phyloP scores from a whole-genome alignment of 2,888 invertebrate species.

The Saturnia pavonia region DNA sequence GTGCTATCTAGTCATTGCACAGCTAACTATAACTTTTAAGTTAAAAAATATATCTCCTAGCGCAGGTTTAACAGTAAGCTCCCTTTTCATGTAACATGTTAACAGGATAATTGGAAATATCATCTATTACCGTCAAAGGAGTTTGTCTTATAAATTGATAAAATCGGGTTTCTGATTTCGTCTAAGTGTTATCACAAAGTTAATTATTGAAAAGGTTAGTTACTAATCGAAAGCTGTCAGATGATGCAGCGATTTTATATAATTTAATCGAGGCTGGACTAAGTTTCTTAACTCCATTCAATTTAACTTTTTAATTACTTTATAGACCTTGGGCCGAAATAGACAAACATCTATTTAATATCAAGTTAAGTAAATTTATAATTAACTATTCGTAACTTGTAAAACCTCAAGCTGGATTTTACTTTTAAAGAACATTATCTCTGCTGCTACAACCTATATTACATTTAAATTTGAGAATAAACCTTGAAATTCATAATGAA shows the following conservation, averaged over 20 bases:
- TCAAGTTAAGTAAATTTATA: slow-evolving; percentile 17
- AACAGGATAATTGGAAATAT: too few species aligned
- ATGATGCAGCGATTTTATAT: slow-evolving; percentile 15
- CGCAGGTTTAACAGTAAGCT: too few species aligned
- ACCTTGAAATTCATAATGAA: background rate
- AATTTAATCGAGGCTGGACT: slow-evolving; percentile 16
- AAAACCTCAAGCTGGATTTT: background rate
- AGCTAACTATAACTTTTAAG: too few species aligned
- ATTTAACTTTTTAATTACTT: slow-evolving; percentile 65
- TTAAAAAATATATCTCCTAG: too few species aligned
- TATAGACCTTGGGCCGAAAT: slow-evolving; percentile 39
- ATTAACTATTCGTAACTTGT: slow-evolving; percentile 11
- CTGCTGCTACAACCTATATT: background rate
- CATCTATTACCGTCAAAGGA: too few species aligned
- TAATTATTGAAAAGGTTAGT: background rate
- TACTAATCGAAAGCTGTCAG: background rate
- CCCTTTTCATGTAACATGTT: too few species aligned
- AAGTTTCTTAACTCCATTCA: slow-evolving; percentile 35
- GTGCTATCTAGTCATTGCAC: too few species aligned
- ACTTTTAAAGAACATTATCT: background rate
- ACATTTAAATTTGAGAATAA: background rate
- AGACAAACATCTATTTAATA: slow-evolving; percentile 43
- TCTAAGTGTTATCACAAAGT: background rate
- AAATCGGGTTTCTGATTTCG: background rate
- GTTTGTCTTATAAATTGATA: background rate